A percentile compares a stretch with the other conserved stretches of the same genome.
phyloP scores from a whole-genome alignment of 2,888 invertebrate species.

The Harmothoe impar region DNA sequence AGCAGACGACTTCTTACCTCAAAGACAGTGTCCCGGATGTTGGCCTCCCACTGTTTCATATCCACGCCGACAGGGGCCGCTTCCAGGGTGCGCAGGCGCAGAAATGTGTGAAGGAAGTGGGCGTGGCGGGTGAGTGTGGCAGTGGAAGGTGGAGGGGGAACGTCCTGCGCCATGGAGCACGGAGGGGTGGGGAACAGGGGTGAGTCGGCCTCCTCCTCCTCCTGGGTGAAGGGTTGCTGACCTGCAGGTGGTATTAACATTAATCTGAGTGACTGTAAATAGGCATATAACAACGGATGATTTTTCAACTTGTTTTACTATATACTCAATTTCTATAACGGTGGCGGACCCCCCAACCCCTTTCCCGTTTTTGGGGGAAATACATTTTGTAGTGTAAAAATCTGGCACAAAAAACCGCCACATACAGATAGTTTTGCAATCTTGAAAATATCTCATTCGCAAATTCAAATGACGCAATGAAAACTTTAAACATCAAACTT shows the following conservation, averaged over 20 bases:
- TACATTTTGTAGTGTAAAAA: no score
- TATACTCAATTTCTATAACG: no score
- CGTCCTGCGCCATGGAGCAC: neutral
- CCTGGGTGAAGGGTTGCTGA: constrained; percentile 35
- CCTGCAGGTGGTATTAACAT: neutral
- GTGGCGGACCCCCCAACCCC: no score
- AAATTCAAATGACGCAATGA: no score
- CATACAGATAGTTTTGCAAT: no score
- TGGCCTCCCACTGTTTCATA: constrained; percentile 25
- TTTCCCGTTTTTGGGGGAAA: no score
- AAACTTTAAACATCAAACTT: no score
- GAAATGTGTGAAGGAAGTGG: constrained; percentile 33
- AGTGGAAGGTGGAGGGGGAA: neutral
- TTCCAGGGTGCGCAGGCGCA: constrained; percentile 19
- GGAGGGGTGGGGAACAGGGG: constrained; percentile 24
- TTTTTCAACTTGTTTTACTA: no score
- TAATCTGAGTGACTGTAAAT: no score
- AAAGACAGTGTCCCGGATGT: constrained; percentile 18
- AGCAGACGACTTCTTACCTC: neutral
- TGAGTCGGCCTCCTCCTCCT: neutral
- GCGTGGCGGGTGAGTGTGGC: constrained; percentile 40
- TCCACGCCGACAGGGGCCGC: neutral
- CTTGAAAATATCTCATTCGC: no score
- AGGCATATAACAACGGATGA: no score
- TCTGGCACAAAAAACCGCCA: no score